Conservation (phyloP, 2,888 invertebrate genomes). For the Nematopogon swammerdamellus region DNA sequence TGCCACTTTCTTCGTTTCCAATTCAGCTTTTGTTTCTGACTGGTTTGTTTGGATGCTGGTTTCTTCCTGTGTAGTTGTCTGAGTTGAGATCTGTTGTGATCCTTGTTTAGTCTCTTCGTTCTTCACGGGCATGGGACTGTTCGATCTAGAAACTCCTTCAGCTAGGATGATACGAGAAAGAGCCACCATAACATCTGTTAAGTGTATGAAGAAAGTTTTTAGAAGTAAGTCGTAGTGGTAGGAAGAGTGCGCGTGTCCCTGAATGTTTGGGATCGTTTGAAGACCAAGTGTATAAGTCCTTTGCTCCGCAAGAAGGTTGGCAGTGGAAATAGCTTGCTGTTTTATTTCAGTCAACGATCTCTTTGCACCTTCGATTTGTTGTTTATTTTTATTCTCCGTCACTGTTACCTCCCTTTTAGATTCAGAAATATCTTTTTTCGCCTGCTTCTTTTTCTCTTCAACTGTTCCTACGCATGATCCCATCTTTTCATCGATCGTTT, state of each 20-base stretch:
- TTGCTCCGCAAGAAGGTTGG: conserved; percentile 22
- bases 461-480: conserved; percentile 3
- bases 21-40: conserved; percentile 2
- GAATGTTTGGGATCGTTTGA: conserved; percentile 38
- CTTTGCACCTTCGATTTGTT: conserved; percentile 1
- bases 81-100: not conserved
- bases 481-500: not conserved
- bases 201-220: conserved; percentile 42
- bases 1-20: conserved; percentile 15
- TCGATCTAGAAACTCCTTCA: conserved; percentile 8
- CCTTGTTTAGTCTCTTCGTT: not conserved
- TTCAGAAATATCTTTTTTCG: not conserved
- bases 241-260: conserved; percentile 26
- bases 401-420: conserved; percentile 4
- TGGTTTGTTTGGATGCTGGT: not conserved
- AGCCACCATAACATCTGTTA: conserved; percentile 47
- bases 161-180: conserved; percentile 34
- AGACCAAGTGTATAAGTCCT: conserved; percentile 30
- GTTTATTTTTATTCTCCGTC: conserved; percentile 2
- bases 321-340: conserved; percentile 11
- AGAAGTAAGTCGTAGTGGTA: conserved; percentile 33
- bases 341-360: conserved; percentile 8
- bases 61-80: not conserved
- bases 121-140: conserved; percentile 2
- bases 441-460: conserved; percentile 7